phyloP scores from a whole-genome alignment of 2,888 invertebrate genomes.

The Eupithecia pulchellata region DNA sequence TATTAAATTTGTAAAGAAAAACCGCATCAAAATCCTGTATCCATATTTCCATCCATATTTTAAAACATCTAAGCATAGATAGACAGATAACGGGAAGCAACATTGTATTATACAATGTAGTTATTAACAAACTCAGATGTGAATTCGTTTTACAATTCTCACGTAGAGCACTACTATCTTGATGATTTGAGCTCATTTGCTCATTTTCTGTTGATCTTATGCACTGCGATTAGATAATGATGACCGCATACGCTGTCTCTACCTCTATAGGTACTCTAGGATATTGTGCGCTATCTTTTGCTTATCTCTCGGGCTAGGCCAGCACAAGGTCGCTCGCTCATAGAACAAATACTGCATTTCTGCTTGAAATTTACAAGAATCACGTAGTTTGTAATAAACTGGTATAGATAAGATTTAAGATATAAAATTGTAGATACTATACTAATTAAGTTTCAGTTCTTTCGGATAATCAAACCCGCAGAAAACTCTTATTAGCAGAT shows the following conservation, averaged over 20 bases:
- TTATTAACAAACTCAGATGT: not conserved
- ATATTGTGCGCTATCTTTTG: not conserved
- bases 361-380: not conserved
- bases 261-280: not conserved
- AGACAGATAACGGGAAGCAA: too few species aligned
- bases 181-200: conserved; percentile 10
- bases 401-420: too few species aligned
- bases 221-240: conserved; percentile 57
- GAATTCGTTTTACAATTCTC: not conserved
- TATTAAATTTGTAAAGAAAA: too few species aligned
- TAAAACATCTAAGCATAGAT: too few species aligned
- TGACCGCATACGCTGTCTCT: not conserved
- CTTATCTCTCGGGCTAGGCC: conserved; percentile 34
- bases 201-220: conserved; percentile 66
- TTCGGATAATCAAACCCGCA: not conserved
- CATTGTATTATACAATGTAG: too few species aligned
- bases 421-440: not conserved
- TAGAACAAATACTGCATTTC: conserved; percentile 17
- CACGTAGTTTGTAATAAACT: not conserved
- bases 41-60: too few species aligned
- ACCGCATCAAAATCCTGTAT: too few species aligned
- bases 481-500: too few species aligned
- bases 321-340: conserved; percentile 62
- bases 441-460: not conserved
- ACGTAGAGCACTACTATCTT: not conserved